Evolutionary conservation across 1,140 invertebrate genomes (phyloP), one percentile per base, ranked within the genome.

Genomic region (Trachymyrmex cornetzi): DNA sequence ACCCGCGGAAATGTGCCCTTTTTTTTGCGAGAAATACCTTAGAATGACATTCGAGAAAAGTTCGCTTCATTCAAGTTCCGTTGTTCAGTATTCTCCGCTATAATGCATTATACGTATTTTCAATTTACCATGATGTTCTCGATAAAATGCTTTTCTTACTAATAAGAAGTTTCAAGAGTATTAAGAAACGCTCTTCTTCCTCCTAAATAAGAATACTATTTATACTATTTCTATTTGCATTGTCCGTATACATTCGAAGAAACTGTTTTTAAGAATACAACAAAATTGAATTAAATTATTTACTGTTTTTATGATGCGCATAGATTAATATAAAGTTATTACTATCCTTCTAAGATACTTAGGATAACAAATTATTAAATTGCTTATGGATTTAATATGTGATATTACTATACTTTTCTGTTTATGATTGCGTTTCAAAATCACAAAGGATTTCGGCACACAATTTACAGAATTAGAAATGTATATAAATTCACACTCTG

Each of bases 81-180:
- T 50, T 57, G 22, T 2, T 6, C 34, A 16, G 24, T 61, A 34
- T 72, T 72, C 11, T 48, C 16, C 14, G 22, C 12, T 9, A 34
- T 30, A 19, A 24, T 0, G n/a, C 44, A 27, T 44, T 44, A 9
- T 14, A 24, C 30, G 22, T n/a, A 27, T 2, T 5, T 22, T 66
- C 27, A 48, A 80, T 81, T 81, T 50, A 81, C 19, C 34, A 22
- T 53, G 34, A 72, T 34, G 16, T 72, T 72, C 24, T 53, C 66
- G 34, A 30, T 44, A 44, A 44, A 59, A 14, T 34, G 12, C n/a
- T 22, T 48, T 14, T 14, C n/a, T 55, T 22, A 19, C 0, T 9
- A 9, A 22, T 7, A 22, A 71, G 14, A 1, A 38, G 5, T 2
- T 53, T 38, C 12, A 59, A 53, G 3, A 14, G 3, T 9, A 22